phyloP scores from a whole-genome alignment of 2,113 vertebrate species.

The Istiophorus platypterus region DNA sequence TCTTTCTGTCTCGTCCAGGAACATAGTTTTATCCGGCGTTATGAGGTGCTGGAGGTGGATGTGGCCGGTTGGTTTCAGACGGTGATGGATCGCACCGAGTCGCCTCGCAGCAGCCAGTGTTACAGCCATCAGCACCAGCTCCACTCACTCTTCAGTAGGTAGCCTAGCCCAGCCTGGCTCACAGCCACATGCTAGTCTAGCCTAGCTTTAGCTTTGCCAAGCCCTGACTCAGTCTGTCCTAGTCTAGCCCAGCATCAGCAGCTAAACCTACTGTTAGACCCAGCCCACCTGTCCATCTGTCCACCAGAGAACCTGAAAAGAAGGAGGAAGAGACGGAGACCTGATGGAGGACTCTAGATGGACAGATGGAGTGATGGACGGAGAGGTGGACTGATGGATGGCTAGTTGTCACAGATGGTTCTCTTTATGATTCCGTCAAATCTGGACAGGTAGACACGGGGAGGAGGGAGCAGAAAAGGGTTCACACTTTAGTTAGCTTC shows the following conservation, averaged over 20 bases:
- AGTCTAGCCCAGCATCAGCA: constrained; percentile 65
- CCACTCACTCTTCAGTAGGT: constrained; percentile 96
- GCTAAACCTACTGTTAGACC: constrained; percentile 62
- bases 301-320: constrained; percentile 53
- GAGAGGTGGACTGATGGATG: constrained; percentile 51
- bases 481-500: constrained; percentile 60
- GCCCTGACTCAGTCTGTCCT: constrained; percentile 63
- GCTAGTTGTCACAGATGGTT: constrained; percentile 26
- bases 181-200: constrained; percentile 66
- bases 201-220: constrained; percentile 67
- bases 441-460: constrained; percentile 77
- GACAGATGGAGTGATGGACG: constrained; percentile 42
- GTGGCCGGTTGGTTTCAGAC: constrained; percentile 97
- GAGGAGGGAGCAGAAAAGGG: constrained; percentile 24
- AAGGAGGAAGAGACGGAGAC: constrained; percentile 24
- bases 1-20: constrained; percentile 80
- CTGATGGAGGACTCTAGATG: constrained; percentile 41
- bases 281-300: constrained; percentile 58
- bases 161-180: constrained; percentile 50
- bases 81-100: constrained; percentile 96
- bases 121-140: constrained; percentile 94
- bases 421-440: constrained; percentile 43
- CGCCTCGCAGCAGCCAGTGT: constrained; percentile 91
- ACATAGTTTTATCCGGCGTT: constrained; percentile 94
- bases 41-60: constrained; percentile 93